These are phyloP conservation scores for Macropis europaea DNA, from an alignment of 2,888 invertebrate species.

Conservation along the genomic window DNA sequence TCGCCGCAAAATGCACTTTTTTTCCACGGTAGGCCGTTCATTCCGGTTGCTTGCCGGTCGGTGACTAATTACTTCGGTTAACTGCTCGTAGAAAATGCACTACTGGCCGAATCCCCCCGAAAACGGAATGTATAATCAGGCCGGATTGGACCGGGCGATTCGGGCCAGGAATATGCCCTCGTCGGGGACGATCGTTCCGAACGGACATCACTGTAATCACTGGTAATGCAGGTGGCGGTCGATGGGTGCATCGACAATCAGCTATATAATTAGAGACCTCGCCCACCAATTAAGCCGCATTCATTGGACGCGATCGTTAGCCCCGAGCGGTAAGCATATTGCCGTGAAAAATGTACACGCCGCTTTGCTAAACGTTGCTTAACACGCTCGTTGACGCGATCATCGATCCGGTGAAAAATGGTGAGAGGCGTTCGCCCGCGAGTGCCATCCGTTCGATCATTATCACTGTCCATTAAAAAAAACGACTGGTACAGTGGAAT, in stretches of 20 bases:
- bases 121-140: conserved; percentile 71
- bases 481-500: too few species aligned
- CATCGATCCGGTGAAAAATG: conserved; percentile 35
- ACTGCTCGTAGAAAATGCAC: conserved; percentile 67
- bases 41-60: conserved; percentile 59
- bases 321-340: conserved; percentile 37
- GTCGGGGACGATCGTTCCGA: conserved; percentile 45
- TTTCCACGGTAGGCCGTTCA: conserved; percentile 55
- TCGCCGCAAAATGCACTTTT: conserved; percentile 42
- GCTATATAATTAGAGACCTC: conserved; percentile 71
- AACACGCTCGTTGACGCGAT: conserved; percentile 54
- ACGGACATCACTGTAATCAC: conserved; percentile 71
- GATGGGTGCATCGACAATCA: conserved; percentile 71
- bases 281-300: conserved; percentile 71
- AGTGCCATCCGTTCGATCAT: conserved; percentile 1
- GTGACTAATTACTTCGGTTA: conserved; percentile 67
- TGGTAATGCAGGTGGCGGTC: conserved; percentile 74
- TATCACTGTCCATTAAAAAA: conserved; percentile 3
- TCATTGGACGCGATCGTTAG: conserved; percentile 52
- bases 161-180: conserved; percentile 35
- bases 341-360: conserved; percentile 53
- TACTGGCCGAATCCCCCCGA: conserved; percentile 63
- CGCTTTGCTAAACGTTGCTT: conserved; percentile 48
- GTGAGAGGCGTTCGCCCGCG: neutral
- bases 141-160: conserved; percentile 56